These are phyloP conservation scores for Piezodorus guildinii DNA, from an alignment of 1,140 invertebrate species.

Conservation along the genomic window DNA sequence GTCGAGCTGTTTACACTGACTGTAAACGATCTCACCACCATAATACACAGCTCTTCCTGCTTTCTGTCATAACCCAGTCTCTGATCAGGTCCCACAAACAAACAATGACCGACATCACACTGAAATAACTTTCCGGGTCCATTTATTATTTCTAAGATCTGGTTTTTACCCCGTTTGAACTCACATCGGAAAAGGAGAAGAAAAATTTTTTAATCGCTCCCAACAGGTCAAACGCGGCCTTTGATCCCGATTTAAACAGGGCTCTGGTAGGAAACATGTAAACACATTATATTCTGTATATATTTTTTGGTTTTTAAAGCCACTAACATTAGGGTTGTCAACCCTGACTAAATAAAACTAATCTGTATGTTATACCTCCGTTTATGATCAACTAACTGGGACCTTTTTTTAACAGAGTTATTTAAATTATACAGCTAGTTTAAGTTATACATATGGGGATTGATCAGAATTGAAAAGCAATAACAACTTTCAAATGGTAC, in stretches of 20 bases:
- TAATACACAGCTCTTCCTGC: conserved; percentile 6
- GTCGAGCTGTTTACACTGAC: neutral
- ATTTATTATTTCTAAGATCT: conserved; percentile 8
- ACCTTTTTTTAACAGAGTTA: no score
- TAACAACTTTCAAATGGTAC: no score
- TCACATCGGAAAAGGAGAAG: neutral
- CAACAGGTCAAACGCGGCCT: neutral
- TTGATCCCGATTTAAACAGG: neutral
- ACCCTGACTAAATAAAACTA: no score
- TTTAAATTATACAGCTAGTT: no score
- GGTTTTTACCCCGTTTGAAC: neutral
- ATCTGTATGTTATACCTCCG: no score
- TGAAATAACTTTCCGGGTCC: neutral
- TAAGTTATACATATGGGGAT: no score
- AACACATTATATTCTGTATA: no score
- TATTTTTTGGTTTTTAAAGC: no score
- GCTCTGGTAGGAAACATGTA: no score
- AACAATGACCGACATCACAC: neutral
- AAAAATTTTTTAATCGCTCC: conserved; percentile 2
- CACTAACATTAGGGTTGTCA: no score
- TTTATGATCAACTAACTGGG: no score
- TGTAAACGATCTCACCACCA: conserved; percentile 8
- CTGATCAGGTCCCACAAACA: neutral
- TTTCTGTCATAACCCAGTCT: conserved; percentile 4
- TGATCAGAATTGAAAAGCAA: no score